These are phyloP conservation scores for Phrynosoma platyrhinos DNA, from an alignment of 2,113 vertebrate genomes.

Conservation along the genomic window DNA sequence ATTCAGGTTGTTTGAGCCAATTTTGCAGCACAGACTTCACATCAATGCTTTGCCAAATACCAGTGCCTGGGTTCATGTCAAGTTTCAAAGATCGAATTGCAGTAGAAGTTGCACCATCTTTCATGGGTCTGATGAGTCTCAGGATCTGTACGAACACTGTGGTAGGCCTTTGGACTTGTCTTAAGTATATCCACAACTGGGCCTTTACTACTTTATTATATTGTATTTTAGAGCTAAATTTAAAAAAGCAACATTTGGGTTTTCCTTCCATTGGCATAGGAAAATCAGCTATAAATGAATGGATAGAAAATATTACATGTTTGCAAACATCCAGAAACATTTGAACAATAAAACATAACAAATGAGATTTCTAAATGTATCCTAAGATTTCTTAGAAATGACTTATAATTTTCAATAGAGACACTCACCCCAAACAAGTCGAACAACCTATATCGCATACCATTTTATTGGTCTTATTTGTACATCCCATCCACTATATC, in stretches of 20 bases:
- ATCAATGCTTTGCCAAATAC: constrained; percentile 97
- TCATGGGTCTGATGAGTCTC: constrained; percentile 90
- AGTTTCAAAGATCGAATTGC: constrained; percentile 97
- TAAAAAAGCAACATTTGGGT: constrained; percentile 97
- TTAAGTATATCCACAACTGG: constrained; percentile 96
- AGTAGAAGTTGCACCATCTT: constrained; percentile 88
- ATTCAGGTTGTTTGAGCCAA: constrained; percentile 98
- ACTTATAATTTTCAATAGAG: background rate
- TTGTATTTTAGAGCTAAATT: constrained; percentile 92
- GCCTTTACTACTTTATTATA: constrained; percentile 91
- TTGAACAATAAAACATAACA: constrained; percentile 42
- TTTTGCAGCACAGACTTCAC: constrained; percentile 95
- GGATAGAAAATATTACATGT: constrained; percentile 69
- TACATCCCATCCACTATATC: background rate
- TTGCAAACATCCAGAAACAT: constrained; percentile 59
- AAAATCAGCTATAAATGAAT: constrained; percentile 86
- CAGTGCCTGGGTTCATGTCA: constrained; percentile 90
- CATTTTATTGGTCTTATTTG: background rate
- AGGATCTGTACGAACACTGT: constrained; percentile 97
- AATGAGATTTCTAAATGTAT: constrained; percentile 5
- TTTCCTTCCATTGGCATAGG: constrained; percentile 86
- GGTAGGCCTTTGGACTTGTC: constrained; percentile 85
- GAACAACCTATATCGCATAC: background rate
- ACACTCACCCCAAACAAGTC: background rate
- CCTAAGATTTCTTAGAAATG: background rate